Base-by-base conservation (phyloP, 2,888 invertebrate genomes). In the Lottia scabra region DNA sequence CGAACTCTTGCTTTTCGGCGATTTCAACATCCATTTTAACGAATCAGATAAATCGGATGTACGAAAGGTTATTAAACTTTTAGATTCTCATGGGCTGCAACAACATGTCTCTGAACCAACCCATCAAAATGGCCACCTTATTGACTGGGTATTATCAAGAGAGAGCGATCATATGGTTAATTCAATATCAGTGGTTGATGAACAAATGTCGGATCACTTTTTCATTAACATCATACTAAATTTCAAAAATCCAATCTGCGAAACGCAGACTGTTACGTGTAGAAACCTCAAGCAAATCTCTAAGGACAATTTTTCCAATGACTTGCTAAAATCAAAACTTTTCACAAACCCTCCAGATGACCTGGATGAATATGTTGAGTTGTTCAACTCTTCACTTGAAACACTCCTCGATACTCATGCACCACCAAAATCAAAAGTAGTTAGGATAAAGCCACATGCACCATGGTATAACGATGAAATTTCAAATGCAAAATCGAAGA, bases 141-240 rank as follows among this genome's bases (percentile, higher is more conserved):
- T 8, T n/a, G 48, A 48, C 48, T 48, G 15, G n/a, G n/a, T 48
- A n/a, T 5, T 48, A 1, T n/a, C 48, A 10, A 5, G 48, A 13
- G 6, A 19, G 12, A 19, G 19, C 5, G 19, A 56, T 0, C 19
- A 56, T 19, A 13, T 19, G 65, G n/a, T n/a, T 43, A 26, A 1
- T 19, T 27, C 38, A 65, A 15, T 43, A 26, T 19, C 13, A 27
- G 43, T 43, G 23, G 30, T 19, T 12, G n/a, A 44, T 19, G 27
- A 65, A 27, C 38, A 65, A 65, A 19, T 65, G 26, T 43, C 65
- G 19, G 65, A 43, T 30, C 43, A 65, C 38, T 65, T 65, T 44
- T 19, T 65, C 19, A 43, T 43, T 16, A 15, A 30, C 12, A 19
- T 65, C n/a, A 19, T 27, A 30, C 38, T 65, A 19, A 26, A 65